Percentiles rank a stretch among this genome's conserved stretches.
These are phyloP conservation scores for Pandemis heparana DNA, from an alignment of 2,888 invertebrate species.

Conservation along the genomic window DNA sequence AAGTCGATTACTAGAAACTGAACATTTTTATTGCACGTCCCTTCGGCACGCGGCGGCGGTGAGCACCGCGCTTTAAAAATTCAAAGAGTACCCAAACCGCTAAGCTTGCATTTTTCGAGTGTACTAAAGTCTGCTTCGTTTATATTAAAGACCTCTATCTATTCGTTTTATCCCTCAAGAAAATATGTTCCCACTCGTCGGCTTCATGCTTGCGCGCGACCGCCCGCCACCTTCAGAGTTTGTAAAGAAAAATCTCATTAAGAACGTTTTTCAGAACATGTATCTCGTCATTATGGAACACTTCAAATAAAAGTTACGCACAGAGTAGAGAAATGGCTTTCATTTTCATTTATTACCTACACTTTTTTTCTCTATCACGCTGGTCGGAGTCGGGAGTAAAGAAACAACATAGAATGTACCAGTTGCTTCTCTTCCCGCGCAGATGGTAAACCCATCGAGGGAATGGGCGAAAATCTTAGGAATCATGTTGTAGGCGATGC, in stretches of 20 bases:
- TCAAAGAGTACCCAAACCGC: conserved; percentile 74
- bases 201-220: conserved; percentile 61
- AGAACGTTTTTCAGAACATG: conserved; percentile 38
- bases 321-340: neutral
- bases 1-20: conserved; percentile 21
- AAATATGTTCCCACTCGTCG: conserved; percentile 78
- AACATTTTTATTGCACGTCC: conserved; percentile 44
- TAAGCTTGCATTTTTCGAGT: conserved; percentile 81
- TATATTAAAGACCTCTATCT: conserved; percentile 86
- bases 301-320: conserved; percentile 16
- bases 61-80: conserved; percentile 75
- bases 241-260: conserved; percentile 45
- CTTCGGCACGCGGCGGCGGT: conserved; percentile 52
- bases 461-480: no score
- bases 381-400: no score
- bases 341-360: neutral
- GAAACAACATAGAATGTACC: no score
- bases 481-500: no score
- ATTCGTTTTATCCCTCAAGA: conserved; percentile 83
- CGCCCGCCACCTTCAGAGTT: conserved; percentile 38
- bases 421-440: no score
- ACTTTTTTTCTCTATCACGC: no score
- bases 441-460: no score
- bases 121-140: conserved; percentile 85
- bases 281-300: conserved; percentile 37